A percentile compares a stretch with the other conserved stretches of the same genome.
phyloP scores from a whole-genome alignment of 1,140 invertebrate genomes.

The Adelges cooleyi region DNA sequence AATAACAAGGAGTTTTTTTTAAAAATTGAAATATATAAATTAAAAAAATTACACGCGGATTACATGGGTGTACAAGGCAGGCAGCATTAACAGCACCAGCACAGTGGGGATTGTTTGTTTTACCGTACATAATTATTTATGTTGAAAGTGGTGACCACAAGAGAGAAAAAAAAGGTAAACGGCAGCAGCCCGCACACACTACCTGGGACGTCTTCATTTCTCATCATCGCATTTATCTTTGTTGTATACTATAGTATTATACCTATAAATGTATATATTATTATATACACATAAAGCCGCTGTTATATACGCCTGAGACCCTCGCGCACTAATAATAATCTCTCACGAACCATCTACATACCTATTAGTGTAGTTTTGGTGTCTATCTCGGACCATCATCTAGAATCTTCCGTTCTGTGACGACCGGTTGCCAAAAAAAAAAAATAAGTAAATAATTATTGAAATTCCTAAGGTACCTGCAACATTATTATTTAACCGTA shows the following conservation, averaged over 20 bases:
- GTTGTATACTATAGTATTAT: background rate
- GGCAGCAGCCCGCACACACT: background rate
- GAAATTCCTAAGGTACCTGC: too few species aligned
- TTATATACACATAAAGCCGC: too few species aligned
- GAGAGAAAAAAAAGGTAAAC: background rate
- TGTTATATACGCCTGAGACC: too few species aligned
- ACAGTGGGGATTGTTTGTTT: constrained; percentile 6
- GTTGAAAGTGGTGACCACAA: background rate
- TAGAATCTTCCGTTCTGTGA: too few species aligned
- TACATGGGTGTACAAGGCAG: too few species aligned
- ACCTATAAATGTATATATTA: too few species aligned
- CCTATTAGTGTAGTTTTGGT: background rate
- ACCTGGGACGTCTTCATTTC: background rate
- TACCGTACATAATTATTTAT: background rate
- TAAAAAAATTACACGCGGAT: too few species aligned
- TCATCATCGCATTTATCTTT: background rate
- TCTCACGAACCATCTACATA: background rate
- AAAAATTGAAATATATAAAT: background rate
- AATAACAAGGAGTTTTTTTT: background rate
- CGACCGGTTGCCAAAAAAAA: too few species aligned
- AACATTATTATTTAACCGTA: too few species aligned
- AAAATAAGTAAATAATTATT: too few species aligned
- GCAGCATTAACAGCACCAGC: background rate
- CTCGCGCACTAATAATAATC: background rate
- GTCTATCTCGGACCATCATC: too few species aligned